Base-by-base conservation (phyloP, 2,797 vertebrate species). In the Argyrosomus regius region DNA sequence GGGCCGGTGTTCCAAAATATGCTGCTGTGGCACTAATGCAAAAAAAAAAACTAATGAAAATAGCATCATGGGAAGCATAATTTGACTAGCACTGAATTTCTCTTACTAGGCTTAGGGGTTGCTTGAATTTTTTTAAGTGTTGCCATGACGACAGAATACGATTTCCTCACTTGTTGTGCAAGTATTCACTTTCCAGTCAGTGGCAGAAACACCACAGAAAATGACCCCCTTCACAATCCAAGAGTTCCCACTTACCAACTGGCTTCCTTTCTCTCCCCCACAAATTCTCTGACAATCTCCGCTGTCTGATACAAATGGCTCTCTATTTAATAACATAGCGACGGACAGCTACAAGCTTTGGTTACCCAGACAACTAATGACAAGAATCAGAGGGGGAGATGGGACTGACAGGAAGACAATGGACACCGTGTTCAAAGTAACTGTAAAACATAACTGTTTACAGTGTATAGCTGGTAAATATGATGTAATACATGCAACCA, bases 301-400 rank as follows among this genome's bases (percentile, higher is more conserved):
- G 24, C 75, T 75, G 82, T 84, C 82, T 85, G 83, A 89, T 78
- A 86, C 88, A 83, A 93, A 89, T 54, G 64, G 60, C 81, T 86
- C 83, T 88, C 78, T 77, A 82, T 92, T 87, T 92, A 93, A 92
- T 91, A 89, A 93, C 90, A 92, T 90, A 88, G 90, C 49, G 83
- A 89, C 80, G 1, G 82, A 86, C 81, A 46, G 66, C 84, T 63
- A 78, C 73, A 16, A 66, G 84, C 73, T 72, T 74, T 82, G 31
- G 87, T 94, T 93, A 91, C 92, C 88, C 86, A 76, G 93, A 93
- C 92, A 88, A 92, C 91, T 89, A 91, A 88, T 90, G 89, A 90
- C 82, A 90, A 80, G 87, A 86, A 85, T 85, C 81, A 73, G 72
- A 85, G 76, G 76, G 66, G 76, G 72, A 85, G 78, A 75, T n/a